These are phyloP conservation scores for Meleagris gallopavo DNA, from an alignment of 2,113 vertebrate species.

Conservation along the genomic window DNA sequence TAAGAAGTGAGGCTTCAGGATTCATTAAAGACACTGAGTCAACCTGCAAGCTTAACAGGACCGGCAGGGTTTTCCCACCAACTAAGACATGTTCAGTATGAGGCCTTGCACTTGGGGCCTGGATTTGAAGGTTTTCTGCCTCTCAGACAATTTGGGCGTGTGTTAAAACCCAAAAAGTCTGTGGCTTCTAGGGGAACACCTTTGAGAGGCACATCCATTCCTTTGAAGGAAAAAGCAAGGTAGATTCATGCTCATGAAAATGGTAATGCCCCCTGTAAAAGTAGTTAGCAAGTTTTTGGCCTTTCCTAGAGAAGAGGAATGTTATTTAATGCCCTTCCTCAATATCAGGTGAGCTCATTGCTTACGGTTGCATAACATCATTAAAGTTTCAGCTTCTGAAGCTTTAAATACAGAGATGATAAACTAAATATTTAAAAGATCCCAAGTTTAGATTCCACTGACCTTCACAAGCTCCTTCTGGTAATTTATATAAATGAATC, in stretches of 20 bases:
- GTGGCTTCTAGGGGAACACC: background rate
- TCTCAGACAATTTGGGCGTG: background rate
- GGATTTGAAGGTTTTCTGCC: background rate
- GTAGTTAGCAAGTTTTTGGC: background rate
- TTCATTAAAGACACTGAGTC: background rate
- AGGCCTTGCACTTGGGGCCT: background rate
- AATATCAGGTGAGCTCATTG: conserved; percentile 24
- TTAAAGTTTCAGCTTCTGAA: conserved; percentile 70
- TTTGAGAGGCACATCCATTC: background rate
- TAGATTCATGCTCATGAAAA: background rate
- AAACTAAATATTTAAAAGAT: conserved; percentile 70
- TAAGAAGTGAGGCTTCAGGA: background rate
- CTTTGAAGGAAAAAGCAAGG: background rate
- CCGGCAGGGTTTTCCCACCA: background rate
- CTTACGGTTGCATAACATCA: conserved; percentile 39
- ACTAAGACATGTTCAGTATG: background rate
- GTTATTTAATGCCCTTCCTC: conserved; percentile 20
- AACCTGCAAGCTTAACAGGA: accelerated
- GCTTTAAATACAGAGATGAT: conserved; percentile 62
- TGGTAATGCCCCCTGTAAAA: background rate
- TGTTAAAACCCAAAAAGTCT: background rate
- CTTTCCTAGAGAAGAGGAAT: background rate
- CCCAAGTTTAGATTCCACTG: conserved; percentile 50
- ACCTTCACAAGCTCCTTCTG: conserved; percentile 36
- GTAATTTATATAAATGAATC: conserved; percentile 47